These are phyloP conservation scores for Lepidotrigona ventralis DNA, from an alignment of 1,140 invertebrate species.

Conservation along the genomic window DNA sequence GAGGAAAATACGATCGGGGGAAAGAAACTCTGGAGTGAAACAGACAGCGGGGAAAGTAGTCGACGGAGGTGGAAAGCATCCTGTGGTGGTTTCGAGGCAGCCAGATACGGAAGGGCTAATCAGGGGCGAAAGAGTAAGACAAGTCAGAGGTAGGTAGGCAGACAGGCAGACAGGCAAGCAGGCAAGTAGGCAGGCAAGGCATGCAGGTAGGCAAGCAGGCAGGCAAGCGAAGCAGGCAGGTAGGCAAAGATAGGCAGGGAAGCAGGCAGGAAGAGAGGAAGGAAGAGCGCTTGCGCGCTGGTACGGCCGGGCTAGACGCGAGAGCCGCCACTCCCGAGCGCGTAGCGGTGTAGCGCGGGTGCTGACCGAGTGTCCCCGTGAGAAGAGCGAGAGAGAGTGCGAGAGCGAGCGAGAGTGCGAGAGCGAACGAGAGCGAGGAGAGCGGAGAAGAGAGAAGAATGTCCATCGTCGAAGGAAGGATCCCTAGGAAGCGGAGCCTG, in stretches of 20 bases:
- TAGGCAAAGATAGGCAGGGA: constrained; percentile 40
- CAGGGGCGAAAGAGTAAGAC: constrained; percentile 36
- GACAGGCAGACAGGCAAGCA: not conserved
- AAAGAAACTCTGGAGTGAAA: constrained; percentile 9
- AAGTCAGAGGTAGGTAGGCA: constrained; percentile 10
- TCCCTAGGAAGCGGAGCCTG: constrained; percentile 70
- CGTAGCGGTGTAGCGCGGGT: constrained; percentile 78
- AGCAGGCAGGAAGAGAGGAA: constrained; percentile 59
- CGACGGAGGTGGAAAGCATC: constrained; percentile 23
- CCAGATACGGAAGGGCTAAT: constrained; percentile 41
- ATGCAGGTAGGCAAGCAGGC: constrained; percentile 32
- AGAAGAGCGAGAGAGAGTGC: constrained; percentile 62
- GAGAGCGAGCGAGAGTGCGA: constrained; percentile 34
- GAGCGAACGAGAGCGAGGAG: constrained; percentile 24
- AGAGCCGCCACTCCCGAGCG: constrained; percentile 80
- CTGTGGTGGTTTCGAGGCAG: constrained; percentile 34
- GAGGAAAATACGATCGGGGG: not conserved
- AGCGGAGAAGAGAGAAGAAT: constrained; percentile 63
- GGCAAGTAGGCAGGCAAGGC: not conserved
- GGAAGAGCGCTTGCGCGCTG: constrained; percentile 72
- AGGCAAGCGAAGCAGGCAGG: constrained; percentile 50
- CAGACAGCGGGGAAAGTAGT: constrained; percentile 3
- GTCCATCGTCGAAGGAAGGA: constrained; percentile 70
- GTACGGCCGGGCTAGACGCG: constrained; percentile 75
- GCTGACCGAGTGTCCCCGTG: constrained; percentile 75